These are phyloP conservation scores for Gallinago paraguaiae DNA, from an alignment of 2,113 vertebrate genomes.

Conservation along the genomic window DNA sequence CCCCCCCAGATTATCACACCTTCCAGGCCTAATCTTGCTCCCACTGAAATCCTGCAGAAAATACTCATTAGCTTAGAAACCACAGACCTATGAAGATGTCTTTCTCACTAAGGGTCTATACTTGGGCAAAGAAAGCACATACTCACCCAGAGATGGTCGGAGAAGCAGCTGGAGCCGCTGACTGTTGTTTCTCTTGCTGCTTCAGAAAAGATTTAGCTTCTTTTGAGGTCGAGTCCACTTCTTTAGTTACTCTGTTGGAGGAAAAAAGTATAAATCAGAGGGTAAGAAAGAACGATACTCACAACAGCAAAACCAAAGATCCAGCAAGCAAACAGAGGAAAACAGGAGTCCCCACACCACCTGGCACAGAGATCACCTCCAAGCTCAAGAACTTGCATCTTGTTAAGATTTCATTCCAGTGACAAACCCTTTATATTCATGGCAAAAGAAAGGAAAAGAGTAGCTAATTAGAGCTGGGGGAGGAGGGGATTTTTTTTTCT, in stretches of 20 bases:
- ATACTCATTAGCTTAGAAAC: neutral
- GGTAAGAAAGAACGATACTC: neutral
- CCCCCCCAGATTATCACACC: neutral
- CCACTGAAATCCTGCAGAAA: neutral
- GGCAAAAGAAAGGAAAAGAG: neutral
- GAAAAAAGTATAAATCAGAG: neutral
- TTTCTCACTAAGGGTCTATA: neutral
- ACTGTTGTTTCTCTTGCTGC: slow-evolving; percentile 73
- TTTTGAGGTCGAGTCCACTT: slow-evolving; percentile 87
- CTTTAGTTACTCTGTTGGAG: slow-evolving; percentile 87
- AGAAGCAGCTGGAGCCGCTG: neutral
- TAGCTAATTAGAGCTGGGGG: slow-evolving; percentile 6
- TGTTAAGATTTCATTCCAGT: neutral
- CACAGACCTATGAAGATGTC: neutral
- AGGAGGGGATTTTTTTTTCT: neutral
- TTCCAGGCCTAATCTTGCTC: neutral
- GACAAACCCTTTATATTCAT: neutral
- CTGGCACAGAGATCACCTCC: neutral
- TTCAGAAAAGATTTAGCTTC: slow-evolving; percentile 90
- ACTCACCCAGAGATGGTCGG: slow-evolving; percentile 79
- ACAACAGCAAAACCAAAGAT: neutral
- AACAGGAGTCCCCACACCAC: neutral
- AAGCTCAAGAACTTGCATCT: neutral
- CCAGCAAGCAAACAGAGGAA: neutral
- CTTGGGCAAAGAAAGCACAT: neutral